Percentiles rank a stretch among this genome's conserved stretches.
These are phyloP conservation scores for Thamnophis sirtalis DNA, from an alignment of 2,113 vertebrate species.

Conservation along the genomic window DNA sequence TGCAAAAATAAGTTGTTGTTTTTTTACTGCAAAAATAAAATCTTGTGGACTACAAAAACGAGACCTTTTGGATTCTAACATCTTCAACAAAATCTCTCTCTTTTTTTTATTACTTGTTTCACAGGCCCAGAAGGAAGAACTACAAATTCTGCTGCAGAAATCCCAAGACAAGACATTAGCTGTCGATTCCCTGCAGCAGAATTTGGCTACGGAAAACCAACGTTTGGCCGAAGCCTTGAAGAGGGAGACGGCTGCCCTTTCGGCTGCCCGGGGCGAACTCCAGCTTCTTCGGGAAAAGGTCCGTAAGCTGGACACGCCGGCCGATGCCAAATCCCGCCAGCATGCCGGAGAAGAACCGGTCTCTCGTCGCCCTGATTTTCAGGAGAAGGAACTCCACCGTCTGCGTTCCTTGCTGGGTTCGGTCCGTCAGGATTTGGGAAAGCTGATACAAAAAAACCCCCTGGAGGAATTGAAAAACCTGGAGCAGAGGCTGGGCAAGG, in stretches of 20 bases:
- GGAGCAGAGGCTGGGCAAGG: slow-evolving; percentile 55
- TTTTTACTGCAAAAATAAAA: neutral
- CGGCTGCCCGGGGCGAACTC: slow-evolving; percentile 71
- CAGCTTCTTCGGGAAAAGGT: slow-evolving; percentile 70
- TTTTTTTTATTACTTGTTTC: neutral
- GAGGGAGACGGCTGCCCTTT: slow-evolving; percentile 68
- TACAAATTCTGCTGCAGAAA: slow-evolving; percentile 50
- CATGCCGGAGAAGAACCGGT: neutral
- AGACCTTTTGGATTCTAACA: neutral
- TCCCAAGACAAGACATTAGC: neutral
- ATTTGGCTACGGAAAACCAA: slow-evolving; percentile 22
- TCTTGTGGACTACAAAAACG: neutral
- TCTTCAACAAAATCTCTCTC: neutral
- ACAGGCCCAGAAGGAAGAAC: slow-evolving; percentile 73
- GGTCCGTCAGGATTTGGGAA: slow-evolving; percentile 50
- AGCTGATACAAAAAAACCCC: slow-evolving; percentile 3
- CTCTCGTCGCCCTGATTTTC: neutral
- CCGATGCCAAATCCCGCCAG: slow-evolving; percentile 19
- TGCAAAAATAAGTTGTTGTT: neutral
- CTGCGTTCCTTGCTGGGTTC: slow-evolving; percentile 38
- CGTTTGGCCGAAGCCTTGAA: slow-evolving; percentile 51
- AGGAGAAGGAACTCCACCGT: rapidly evolving
- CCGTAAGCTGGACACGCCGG: slow-evolving; percentile 53
- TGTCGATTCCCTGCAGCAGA: neutral
- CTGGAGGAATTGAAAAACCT: slow-evolving; percentile 37